Evolutionary conservation across 2,888 invertebrate species (phyloP).

Genomic region (Quadroppia sp.): DNA sequence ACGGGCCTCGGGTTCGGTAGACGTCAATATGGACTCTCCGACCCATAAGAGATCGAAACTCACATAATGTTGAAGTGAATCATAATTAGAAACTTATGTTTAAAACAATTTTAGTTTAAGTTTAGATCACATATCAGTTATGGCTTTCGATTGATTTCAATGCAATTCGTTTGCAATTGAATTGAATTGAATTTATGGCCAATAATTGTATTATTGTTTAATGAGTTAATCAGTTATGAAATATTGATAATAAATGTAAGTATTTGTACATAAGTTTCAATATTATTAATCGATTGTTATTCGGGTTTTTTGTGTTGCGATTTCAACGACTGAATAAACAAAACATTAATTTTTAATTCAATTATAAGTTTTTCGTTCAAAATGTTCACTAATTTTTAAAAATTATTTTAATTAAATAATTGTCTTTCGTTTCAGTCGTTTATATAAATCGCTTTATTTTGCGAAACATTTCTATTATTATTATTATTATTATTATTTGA

Average conservation of each 20-base stretch:
- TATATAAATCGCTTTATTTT: too few species aligned
- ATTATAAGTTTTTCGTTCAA: too few species aligned
- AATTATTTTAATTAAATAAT: too few species aligned
- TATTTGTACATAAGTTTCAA: not conserved
- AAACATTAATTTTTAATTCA: too few species aligned
- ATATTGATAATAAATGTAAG: not conserved
- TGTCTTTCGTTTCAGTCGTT: too few species aligned
- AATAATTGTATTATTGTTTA: too few species aligned
- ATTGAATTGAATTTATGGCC: not conserved
- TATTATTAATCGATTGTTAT: not conserved
- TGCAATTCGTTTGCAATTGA: not conserved
- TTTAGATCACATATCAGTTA: conserved; percentile 31
- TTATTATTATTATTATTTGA: too few species aligned
- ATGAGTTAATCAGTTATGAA: too few species aligned
- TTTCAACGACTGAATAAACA: too few species aligned
- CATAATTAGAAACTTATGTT: not conserved
- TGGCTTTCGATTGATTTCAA: not conserved
- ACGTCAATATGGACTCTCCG: conserved; percentile 72
- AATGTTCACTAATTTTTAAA: too few species aligned
- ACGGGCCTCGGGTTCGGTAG: conserved; percentile 61
- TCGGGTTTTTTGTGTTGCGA: not conserved
- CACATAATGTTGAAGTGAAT: conserved; percentile 9
- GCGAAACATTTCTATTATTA: too few species aligned
- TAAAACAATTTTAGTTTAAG: conserved; percentile 1
- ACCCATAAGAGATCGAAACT: conserved; percentile 62